Conservation (phyloP, 2,113 vertebrate species). For the Lamprotornis superbus region DNA sequence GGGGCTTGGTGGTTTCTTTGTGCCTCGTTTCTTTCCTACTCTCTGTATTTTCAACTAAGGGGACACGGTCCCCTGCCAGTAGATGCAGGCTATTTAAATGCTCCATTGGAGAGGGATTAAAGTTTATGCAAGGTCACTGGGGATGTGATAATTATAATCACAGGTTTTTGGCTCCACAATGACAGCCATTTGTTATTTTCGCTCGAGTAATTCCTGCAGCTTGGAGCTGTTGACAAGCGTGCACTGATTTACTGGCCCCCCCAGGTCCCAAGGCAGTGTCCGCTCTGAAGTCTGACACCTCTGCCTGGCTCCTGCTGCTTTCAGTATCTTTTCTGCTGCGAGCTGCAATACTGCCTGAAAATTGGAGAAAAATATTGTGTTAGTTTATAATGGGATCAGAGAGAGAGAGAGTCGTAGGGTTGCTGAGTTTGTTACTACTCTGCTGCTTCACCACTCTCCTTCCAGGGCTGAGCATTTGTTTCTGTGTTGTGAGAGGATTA, state of each 20-base stretch:
- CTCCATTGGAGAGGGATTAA: conserved; percentile 99
- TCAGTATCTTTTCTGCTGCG: conserved; percentile 65
- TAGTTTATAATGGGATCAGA: conserved; percentile 70
- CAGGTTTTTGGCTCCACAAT: conserved; percentile 99
- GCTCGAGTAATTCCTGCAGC: conserved; percentile 90
- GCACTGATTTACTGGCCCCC: conserved; percentile 89
- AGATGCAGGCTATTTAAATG: conserved; percentile 99
- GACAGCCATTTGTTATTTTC: conserved; percentile 99
- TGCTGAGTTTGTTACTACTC: conserved; percentile 26
- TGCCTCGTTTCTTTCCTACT: conserved; percentile 65
- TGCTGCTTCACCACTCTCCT: background rate
- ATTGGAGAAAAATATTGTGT: conserved; percentile 72
- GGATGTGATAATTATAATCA: conserved; percentile 99
- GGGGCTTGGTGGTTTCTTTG: conserved; percentile 68
- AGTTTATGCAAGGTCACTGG: conserved; percentile 99
- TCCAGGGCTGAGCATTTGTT: background rate
- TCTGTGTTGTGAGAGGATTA: conserved; percentile 6
- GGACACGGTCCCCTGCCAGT: conserved; percentile 75
- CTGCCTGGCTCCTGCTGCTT: conserved; percentile 59
- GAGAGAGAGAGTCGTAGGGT: background rate
- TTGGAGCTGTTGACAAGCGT: conserved; percentile 93
- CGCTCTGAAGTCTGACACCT: conserved; percentile 70
- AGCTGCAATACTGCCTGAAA: conserved; percentile 61
- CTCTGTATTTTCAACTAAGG: conserved; percentile 62
- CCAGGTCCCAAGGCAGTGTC: conserved; percentile 71